Evolutionary conservation across 2,113 vertebrate genomes (phyloP).

Genomic region (Xenopus laevis): DNA sequence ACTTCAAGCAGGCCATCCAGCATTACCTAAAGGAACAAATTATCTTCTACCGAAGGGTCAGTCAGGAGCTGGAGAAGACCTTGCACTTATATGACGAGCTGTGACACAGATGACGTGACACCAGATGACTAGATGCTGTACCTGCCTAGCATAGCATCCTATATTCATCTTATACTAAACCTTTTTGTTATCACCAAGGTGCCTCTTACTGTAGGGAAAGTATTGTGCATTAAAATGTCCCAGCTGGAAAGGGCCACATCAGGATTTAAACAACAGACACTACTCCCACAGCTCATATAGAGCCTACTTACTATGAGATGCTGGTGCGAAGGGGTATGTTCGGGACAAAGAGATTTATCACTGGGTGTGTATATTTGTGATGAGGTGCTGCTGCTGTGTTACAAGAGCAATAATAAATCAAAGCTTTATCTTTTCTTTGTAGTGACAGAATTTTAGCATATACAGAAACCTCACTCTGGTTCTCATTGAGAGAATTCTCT

Average conservation of each 20-base stretch:
- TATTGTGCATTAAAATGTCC: neutral
- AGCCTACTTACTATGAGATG: neutral
- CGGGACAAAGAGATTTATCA: slow-evolving; percentile 1
- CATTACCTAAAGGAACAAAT: slow-evolving; percentile 93
- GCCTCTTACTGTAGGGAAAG: neutral
- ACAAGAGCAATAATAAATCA: slow-evolving; percentile 38
- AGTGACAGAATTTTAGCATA: neutral
- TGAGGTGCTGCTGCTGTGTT: slow-evolving; percentile 35
- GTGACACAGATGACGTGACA: slow-evolving; percentile 49
- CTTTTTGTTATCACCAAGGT: neutral
- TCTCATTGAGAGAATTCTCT: too few species aligned
- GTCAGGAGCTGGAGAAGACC: slow-evolving; percentile 92
- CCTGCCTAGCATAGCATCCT: neutral
- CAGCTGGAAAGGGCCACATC: neutral
- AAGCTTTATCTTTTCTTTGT: slow-evolving; percentile 32
- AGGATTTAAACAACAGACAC: neutral
- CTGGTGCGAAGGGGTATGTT: neutral
- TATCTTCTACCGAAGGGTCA: slow-evolving; percentile 88
- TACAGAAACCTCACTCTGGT: too few species aligned
- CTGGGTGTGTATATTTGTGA: slow-evolving; percentile 29
- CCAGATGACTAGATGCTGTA: neutral
- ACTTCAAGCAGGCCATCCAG: slow-evolving; percentile 98
- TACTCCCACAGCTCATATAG: neutral
- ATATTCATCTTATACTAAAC: slow-evolving; percentile 5
- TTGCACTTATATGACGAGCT: slow-evolving; percentile 90